These are phyloP conservation scores for Lobophora halterata DNA, from an alignment of 2,888 invertebrate genomes.

Conservation along the genomic window DNA sequence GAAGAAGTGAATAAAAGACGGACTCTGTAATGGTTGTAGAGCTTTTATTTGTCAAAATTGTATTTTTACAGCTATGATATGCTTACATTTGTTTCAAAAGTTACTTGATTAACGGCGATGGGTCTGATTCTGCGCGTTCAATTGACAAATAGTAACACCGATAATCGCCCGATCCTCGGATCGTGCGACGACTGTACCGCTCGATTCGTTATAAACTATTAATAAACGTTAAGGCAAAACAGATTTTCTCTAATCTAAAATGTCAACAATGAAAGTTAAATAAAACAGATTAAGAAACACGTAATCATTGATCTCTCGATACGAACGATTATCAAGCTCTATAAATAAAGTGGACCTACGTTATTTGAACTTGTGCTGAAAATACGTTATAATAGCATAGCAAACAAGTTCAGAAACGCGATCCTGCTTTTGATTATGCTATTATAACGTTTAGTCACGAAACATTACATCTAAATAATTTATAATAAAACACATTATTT, in stretches of 20 bases:
- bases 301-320: slow-evolving; percentile 52
- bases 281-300: slow-evolving; percentile 71
- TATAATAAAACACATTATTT: slow-evolving; percentile 74
- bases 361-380: slow-evolving; percentile 79
- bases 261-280: slow-evolving; percentile 79
- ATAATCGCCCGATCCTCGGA: slow-evolving; percentile 61
- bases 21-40: slow-evolving; percentile 80
- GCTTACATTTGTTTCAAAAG: slow-evolving; percentile 90
- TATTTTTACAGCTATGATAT: slow-evolving; percentile 96
- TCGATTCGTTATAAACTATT: slow-evolving; percentile 74
- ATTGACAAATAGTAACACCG: slow-evolving; percentile 74
- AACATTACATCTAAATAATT: slow-evolving; percentile 73
- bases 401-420: slow-evolving; percentile 30
- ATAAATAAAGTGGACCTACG: slow-evolving; percentile 76
- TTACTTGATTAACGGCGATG: slow-evolving; percentile 82
- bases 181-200: slow-evolving; percentile 70
- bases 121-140: slow-evolving; percentile 65
- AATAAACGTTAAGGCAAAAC: slow-evolving; percentile 75
- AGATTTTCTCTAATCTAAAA: slow-evolving; percentile 76
- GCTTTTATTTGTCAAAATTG: slow-evolving; percentile 91
- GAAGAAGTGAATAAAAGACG: slow-evolving; percentile 48
- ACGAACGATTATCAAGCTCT: slow-evolving; percentile 64
- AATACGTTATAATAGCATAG: slow-evolving; percentile 64
- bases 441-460: slow-evolving; percentile 60
- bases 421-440: slow-evolving; percentile 56